Evolutionary conservation across 1,140 invertebrate genomes (phyloP).

Genomic region (Asbolus verrucosus): DNA sequence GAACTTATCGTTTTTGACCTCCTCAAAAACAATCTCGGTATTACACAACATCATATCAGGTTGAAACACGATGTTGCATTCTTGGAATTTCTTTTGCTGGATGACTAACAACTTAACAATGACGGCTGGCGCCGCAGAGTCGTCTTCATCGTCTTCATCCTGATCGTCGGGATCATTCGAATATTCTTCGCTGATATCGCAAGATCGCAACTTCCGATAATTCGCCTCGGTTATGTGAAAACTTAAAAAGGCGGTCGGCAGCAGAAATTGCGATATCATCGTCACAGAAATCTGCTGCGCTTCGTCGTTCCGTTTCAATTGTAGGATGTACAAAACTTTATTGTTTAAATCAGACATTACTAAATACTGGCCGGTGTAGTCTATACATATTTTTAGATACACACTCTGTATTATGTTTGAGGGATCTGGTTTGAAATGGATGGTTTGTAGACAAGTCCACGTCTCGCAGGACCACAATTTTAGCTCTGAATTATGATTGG

Average conservation of each 20-base stretch:
- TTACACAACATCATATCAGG: constrained; percentile 65
- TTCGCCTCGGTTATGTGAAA: constrained; percentile 88
- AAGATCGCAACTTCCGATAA: constrained; percentile 65
- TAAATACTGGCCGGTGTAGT: constrained; percentile 85
- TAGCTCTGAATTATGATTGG: constrained; percentile 89
- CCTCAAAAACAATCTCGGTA: constrained; percentile 46
- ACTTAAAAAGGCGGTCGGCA: constrained; percentile 86
- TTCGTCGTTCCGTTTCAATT: constrained; percentile 71
- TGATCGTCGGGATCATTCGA: constrained; percentile 12
- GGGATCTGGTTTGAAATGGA: constrained; percentile 74
- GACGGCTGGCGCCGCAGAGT: constrained; percentile 65
- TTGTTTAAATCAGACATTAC: constrained; percentile 87
- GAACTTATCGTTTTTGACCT: constrained; percentile 20
- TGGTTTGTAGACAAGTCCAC: constrained; percentile 92
- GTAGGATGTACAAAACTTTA: constrained; percentile 82
- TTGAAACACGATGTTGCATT: constrained; percentile 84
- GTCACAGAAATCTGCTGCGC: constrained; percentile 70
- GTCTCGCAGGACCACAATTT: constrained; percentile 95
- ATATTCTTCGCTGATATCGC: constrained; percentile 43
- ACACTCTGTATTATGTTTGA: constrained; percentile 62
- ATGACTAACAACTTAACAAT: constrained; percentile 85
- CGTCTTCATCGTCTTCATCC: constrained; percentile 64
- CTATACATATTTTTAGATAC: constrained; percentile 80
- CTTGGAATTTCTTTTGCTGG: constrained; percentile 89
- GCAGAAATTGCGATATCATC: constrained; percentile 84